Evolutionary conservation across 2,113 vertebrate species (phyloP).

Genomic region (Beaufortia kweichowensis): DNA sequence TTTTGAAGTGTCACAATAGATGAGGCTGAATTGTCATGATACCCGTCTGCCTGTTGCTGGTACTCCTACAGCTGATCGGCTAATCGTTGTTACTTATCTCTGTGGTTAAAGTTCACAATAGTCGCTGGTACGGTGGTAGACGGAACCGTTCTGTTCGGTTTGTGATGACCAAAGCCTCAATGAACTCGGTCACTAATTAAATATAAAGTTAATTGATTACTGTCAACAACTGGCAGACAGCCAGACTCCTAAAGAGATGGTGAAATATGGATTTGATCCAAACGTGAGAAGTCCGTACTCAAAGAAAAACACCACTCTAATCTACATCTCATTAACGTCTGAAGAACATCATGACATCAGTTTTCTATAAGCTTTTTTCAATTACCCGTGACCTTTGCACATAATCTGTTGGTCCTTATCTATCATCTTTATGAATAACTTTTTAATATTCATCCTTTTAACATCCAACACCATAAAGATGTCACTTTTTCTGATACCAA

Average conservation of each 20-base stretch:
- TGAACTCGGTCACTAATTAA: neutral
- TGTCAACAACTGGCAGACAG: conserved; percentile 20
- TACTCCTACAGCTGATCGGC: conserved; percentile 58
- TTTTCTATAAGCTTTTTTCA: neutral
- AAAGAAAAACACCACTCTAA: conserved; percentile 20
- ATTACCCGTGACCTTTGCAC: conserved; percentile 14
- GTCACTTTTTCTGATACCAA: neutral
- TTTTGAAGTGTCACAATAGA: conserved; percentile 62
- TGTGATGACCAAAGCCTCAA: neutral
- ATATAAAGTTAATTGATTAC: conserved; percentile 17
- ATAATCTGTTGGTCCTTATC: neutral
- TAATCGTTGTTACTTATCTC: conserved; percentile 66
- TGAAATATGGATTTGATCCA: conserved; percentile 6
- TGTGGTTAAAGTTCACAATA: conserved; percentile 36
- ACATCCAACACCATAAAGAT: conserved; percentile 9
- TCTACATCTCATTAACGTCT: conserved; percentile 17
- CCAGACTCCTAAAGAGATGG: conserved; percentile 28
- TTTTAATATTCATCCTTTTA: conserved; percentile 11
- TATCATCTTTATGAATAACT: neutral
- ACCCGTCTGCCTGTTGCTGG: conserved; percentile 65
- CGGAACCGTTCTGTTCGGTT: conserved; percentile 36
- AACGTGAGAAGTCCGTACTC: conserved; percentile 8
- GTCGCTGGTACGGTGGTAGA: conserved; percentile 30
- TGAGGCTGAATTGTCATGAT: conserved; percentile 63
- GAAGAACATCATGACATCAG: neutral